Evolutionary conservation across 1,140 invertebrate species (phyloP), one percentile per base, ranked within the genome.

Genomic region (Drosophila bocqueti): DNA sequence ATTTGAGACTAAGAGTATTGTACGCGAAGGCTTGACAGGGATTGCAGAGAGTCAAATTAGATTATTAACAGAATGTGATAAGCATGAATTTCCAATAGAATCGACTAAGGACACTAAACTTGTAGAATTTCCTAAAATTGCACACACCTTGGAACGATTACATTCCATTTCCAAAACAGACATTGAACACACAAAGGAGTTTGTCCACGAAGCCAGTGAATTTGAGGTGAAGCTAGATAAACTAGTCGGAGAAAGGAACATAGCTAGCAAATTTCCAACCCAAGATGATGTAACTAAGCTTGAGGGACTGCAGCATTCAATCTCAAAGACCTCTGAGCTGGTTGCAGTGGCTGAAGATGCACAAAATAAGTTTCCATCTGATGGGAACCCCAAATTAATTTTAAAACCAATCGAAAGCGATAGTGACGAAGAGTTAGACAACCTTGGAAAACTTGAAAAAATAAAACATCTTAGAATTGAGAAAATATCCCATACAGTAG

Each of bases 101-200:
- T 47, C 58, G 24, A 68, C 15, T 54, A 68, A 36, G 36, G 43
- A 61, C 29, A 55, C 43, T 18, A 59, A 60, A 24, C 61, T 55
- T 13, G 60, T 81, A 47, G 54, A 60, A 38, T 90, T 89, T 26
- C 83, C 87, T 5, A 89, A 78, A 61, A 52, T 73, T 29, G 42
- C 58, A n/a, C 77, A 84, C 26, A 79, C 84, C 38, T 46, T 75
- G 31, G 83, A 91, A 63, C 78, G 61, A 65, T 75, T 91, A 18
- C 87, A 91, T 68, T 79, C 79, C 65, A 91, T 86, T 74, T 89
- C 71, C 2, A 90, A 90, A 76, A 52, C 67, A 29, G 75, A 81
- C 46, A 68, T 89, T 55, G 38, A 67, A 59, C 79, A 92, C 34
- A 73, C 81, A 29, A 79, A 60, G 68, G 78, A 91, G 50, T 54